A percentile compares a stretch with the other conserved stretches of the same genome.
Evolutionary conservation across 2,888 invertebrate genomes (phyloP).

Genomic region (Sceliomorpha sp.): DNA sequence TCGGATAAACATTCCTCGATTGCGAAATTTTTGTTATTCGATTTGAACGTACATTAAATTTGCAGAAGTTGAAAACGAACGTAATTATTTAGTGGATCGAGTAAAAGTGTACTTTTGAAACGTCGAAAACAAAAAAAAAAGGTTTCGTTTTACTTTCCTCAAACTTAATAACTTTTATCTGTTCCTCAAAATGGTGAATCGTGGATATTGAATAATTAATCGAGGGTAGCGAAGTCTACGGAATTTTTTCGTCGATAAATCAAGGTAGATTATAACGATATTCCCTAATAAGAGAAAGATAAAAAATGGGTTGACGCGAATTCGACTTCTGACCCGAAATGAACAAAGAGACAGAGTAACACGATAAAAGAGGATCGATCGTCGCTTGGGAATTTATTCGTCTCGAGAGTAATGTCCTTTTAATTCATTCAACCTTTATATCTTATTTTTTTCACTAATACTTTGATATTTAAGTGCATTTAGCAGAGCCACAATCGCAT

Average conservation of each 20-base stretch:
- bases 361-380: conserved; percentile 50
- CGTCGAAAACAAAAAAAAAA: conserved; percentile 53
- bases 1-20: no score
- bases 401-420: conserved; percentile 48
- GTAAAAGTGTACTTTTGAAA: conserved; percentile 42
- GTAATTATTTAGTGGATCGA: conserved; percentile 43
- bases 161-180: conserved; percentile 54
- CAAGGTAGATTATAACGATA: conserved; percentile 50
- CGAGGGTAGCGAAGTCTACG: conserved; percentile 40
- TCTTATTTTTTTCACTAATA: conserved; percentile 43
- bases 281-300: conserved; percentile 22
- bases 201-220: conserved; percentile 55
- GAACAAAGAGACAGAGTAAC: conserved; percentile 45
- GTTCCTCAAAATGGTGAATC: conserved; percentile 42
- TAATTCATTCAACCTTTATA: conserved; percentile 48
- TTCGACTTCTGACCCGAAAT: conserved; percentile 46
- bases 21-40: no score
- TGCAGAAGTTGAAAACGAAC: conserved; percentile 33
- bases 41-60: conserved; percentile 27
- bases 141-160: conserved; percentile 50
- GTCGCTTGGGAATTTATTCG: conserved; percentile 49
- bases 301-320: conserved; percentile 51
- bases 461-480: conserved; percentile 37
- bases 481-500: conserved; percentile 8
- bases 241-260: conserved; percentile 52